Evolutionary conservation across 53 echinoderm and acorn worm species (phyloP).

Genomic region (Crossaster papposus): DNA sequence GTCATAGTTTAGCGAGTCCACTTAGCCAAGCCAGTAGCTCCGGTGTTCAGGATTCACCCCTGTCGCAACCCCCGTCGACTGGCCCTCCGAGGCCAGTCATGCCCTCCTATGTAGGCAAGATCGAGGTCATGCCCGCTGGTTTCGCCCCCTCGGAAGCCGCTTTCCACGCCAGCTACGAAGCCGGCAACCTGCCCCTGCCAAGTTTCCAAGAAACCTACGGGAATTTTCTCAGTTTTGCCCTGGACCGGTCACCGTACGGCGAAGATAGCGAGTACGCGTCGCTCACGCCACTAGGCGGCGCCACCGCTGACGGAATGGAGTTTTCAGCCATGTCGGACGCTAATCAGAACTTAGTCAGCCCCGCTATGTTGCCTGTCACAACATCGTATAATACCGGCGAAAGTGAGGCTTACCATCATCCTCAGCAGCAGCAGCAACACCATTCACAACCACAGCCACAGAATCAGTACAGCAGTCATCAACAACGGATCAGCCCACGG

Average conservation of each 20-base stretch:
- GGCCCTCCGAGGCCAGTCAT: constrained; percentile 39
- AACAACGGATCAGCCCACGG: constrained; percentile 60
- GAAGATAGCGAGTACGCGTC: constrained; percentile 58
- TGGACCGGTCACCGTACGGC: constrained; percentile 58
- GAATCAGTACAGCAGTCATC: constrained; percentile 66
- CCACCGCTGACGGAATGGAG: constrained; percentile 44
- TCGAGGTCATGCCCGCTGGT: constrained; percentile 69
- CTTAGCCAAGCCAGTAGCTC: constrained; percentile 56
- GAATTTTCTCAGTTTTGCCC: constrained; percentile 58
- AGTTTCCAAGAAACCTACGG: constrained; percentile 96
- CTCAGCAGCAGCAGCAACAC: constrained; percentile 33
- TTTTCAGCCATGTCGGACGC: constrained; percentile 54
- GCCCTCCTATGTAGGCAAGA: constrained; percentile 68
- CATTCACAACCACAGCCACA: constrained; percentile 28
- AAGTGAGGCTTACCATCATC: constrained; percentile 48
- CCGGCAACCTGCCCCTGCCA: constrained; percentile 82
- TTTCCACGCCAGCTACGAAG: constrained; percentile 59
- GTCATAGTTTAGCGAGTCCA: constrained; percentile 57
- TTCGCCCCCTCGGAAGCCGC: constrained; percentile 60
- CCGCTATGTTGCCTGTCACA: constrained; percentile 49
- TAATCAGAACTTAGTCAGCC: constrained; percentile 47
- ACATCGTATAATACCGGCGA: constrained; percentile 58
- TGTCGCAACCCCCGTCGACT: constrained; percentile 24
- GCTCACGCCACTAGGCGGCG: constrained; percentile 56
- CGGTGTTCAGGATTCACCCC: constrained; percentile 40